phyloP scores from a whole-genome alignment of 2,113 vertebrate genomes.

The Colinus virginianus region DNA sequence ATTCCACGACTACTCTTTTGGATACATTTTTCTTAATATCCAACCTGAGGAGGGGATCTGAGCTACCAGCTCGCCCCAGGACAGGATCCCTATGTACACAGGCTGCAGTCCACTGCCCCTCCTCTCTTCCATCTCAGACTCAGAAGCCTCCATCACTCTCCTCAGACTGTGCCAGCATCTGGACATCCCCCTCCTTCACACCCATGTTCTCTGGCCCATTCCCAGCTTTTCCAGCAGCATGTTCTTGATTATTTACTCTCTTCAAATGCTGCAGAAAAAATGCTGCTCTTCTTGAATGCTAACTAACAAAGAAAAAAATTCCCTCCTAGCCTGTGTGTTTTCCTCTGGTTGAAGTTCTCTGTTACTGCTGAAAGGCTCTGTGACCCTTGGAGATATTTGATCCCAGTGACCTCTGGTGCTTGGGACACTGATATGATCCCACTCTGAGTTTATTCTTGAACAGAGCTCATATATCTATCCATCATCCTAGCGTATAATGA shows the following conservation, averaged over 20 bases:
- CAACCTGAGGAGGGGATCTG: neutral
- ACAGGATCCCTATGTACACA: fast-evolving
- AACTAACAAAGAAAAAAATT: neutral
- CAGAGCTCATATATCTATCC: neutral
- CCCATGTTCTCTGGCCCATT: slow-evolving; percentile 16
- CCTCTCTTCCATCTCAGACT: neutral
- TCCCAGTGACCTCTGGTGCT: neutral
- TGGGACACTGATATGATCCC: neutral
- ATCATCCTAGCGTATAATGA: neutral
- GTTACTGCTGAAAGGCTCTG: neutral
- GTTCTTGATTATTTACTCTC: slow-evolving; percentile 29
- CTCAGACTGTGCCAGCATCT: neutral
- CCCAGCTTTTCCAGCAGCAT: slow-evolving; percentile 27
- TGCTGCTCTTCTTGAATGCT: slow-evolving; percentile 35
- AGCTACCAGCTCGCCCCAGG: neutral
- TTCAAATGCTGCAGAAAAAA: slow-evolving; percentile 40
- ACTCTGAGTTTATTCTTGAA: neutral
- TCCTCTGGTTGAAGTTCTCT: neutral
- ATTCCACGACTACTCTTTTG: too few relatives aligned
- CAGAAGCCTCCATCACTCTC: neutral
- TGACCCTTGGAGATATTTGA: neutral
- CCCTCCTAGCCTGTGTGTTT: neutral
- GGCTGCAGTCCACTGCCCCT: neutral
- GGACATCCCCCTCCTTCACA: slow-evolving; percentile 13
- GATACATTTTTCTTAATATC: too few relatives aligned